Percentiles rank a stretch among this genome's conserved stretches.
phyloP scores from a whole-genome alignment of 1,140 invertebrate species.

The Danaus plexippus region DNA sequence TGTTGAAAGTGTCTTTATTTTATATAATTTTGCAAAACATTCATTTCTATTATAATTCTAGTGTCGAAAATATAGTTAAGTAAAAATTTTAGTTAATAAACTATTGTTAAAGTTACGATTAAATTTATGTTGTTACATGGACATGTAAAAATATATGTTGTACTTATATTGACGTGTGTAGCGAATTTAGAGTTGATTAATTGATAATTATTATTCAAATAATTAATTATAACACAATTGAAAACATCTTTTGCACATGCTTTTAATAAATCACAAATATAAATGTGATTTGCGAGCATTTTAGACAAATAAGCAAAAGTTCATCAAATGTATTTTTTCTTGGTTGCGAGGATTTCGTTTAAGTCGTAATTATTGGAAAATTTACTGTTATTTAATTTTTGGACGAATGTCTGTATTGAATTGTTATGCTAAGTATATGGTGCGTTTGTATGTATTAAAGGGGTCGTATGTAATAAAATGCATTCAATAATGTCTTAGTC shows the following conservation, averaged over 20 bases:
- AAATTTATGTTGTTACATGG: conserved; percentile 15
- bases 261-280: conserved; percentile 21
- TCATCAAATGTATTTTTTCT: no score
- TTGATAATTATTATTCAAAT: conserved; percentile 28
- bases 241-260: conserved; percentile 33
- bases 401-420: conserved; percentile 22
- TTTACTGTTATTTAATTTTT: conserved; percentile 3
- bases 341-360: no score
- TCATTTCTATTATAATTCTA: not conserved
- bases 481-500: conserved; percentile 37
- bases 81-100: conserved; percentile 3
- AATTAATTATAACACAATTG: conserved; percentile 12
- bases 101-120: conserved; percentile 6
- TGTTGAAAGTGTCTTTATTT: conserved; percentile 13
- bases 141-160: conserved; percentile 14
- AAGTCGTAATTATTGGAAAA: no score
- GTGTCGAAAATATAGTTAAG: conserved; percentile 5
- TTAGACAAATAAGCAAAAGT: no score
- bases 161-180: conserved; percentile 12
- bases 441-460: conserved; percentile 63
- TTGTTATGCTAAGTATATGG: conserved; percentile 66
- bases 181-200: conserved; percentile 22
- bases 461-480: conserved; percentile 57
- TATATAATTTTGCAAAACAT: conserved; percentile 3
- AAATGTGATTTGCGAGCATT: no score